Base-by-base conservation (phyloP, 2,113 vertebrate genomes). In the Phylloscopus trochiloides region DNA sequence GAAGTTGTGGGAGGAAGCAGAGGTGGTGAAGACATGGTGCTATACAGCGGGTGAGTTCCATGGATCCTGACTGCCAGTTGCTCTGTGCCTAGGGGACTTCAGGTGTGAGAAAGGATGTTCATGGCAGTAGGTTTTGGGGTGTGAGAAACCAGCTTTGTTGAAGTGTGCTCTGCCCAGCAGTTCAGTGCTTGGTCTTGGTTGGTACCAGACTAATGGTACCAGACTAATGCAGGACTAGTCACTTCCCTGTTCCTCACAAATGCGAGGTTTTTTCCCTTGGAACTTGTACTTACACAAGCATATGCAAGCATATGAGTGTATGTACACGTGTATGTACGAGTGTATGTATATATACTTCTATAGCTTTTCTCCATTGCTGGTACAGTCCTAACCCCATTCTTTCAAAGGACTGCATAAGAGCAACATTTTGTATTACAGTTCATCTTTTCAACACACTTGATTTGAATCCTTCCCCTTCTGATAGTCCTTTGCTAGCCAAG, bases 321-420 rank as follows among this genome's bases (percentile, higher is more conserved):
- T 55, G 5, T 58, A 1, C 8, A 0, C 45, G 17, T 62, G 6
- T 54, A 29, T 55, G 5, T 58, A 1, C 8, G 0, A 45, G 17
- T 62, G 6, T 54, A 29, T 51, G 4, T 42, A 28, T 5, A 2
- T 22, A 4, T 26, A 8, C 12, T 74, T 58, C 34, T 14, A 20
- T 14, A 54, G 17, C 7, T 54, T 22, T 81, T 81, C 36, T 90
- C 43, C 17, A 3, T 12, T 47, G 10, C 3, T 59, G 43, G 22
- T 67, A 54, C 21, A 36, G 22, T 67, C 42, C 22, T 77, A 42
- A 70, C 3, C 3, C 5, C 29, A 5, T 54, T 66, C 8, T 67
- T 90, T 57, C 38, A 25, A 63, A 67, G 21, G 11, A 59, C 57
- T 62, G 6, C n/a, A 5, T 21, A 59, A 48, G 5, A 86, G 9